Conservation (phyloP, 2,113 vertebrate genomes). For the Pipa parva region DNA sequence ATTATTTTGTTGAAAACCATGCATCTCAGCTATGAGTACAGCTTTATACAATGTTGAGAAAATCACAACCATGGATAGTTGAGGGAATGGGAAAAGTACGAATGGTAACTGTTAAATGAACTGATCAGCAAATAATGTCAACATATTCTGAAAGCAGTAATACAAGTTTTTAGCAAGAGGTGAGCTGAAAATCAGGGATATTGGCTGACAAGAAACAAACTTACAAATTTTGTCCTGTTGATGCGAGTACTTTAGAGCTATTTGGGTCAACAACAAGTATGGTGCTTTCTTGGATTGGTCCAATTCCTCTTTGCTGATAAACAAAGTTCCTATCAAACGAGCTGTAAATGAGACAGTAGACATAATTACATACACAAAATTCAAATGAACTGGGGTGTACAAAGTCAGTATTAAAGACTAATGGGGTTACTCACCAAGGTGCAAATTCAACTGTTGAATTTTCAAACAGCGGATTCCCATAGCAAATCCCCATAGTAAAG, state of each 20-base stretch:
- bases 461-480: too few species aligned
- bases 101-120: too few species aligned
- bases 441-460: neutral
- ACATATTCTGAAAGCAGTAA: too few species aligned
- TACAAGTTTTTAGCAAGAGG: neutral
- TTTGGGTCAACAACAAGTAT: conserved; percentile 80
- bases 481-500: too few species aligned
- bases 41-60: too few species aligned
- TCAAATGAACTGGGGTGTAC: neutral
- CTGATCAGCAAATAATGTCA: too few species aligned
- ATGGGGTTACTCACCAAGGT: too few species aligned
- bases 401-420: neutral
- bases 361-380: neutral
- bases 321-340: conserved; percentile 78
- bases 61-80: too few species aligned
- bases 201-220: conserved; percentile 44
- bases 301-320: conserved; percentile 83
- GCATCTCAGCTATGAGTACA: too few species aligned
- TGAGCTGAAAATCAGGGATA: neutral
- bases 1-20: too few species aligned
- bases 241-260: conserved; percentile 72
- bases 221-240: conserved; percentile 84
- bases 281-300: conserved; percentile 87
- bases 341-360: conserved; percentile 57
- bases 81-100: too few species aligned